Conservation (phyloP, 2,888 invertebrate genomes). For the Tipula helvola region DNA sequence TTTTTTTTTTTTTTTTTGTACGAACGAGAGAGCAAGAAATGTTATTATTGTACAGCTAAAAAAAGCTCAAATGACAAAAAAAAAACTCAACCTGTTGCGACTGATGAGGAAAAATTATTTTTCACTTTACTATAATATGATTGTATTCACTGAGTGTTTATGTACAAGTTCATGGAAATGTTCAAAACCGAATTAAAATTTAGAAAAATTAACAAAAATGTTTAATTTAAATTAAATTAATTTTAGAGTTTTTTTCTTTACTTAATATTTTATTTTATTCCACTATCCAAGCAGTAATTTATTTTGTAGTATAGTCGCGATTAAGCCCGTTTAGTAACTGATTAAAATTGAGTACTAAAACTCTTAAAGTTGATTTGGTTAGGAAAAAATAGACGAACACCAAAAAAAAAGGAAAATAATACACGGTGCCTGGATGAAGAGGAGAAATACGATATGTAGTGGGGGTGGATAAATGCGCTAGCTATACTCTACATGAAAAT, state of each 20-base stretch:
- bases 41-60: not conserved
- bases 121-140: not conserved
- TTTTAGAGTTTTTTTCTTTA: not conserved
- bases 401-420: not conserved
- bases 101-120: not conserved
- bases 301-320: not conserved
- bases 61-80: not conserved
- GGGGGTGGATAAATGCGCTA: not conserved
- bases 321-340: constrained; percentile 4
- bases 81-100: constrained; percentile 8
- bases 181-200: not conserved
- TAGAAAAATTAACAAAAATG: not conserved
- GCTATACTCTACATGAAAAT: not conserved
- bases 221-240: not conserved
- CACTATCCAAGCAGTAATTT: not conserved
- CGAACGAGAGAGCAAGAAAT: not conserved
- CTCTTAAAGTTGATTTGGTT: not conserved
- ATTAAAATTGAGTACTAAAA: not conserved
- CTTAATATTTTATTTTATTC: not conserved
- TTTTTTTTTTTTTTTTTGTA: not conserved
- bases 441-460: not conserved
- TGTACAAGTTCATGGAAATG: not conserved
- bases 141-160: not conserved
- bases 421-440: constrained; percentile 8
- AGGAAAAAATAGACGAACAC: not conserved